phyloP scores from a whole-genome alignment of 2,797 vertebrate species.

The Anguilla marmorata region DNA sequence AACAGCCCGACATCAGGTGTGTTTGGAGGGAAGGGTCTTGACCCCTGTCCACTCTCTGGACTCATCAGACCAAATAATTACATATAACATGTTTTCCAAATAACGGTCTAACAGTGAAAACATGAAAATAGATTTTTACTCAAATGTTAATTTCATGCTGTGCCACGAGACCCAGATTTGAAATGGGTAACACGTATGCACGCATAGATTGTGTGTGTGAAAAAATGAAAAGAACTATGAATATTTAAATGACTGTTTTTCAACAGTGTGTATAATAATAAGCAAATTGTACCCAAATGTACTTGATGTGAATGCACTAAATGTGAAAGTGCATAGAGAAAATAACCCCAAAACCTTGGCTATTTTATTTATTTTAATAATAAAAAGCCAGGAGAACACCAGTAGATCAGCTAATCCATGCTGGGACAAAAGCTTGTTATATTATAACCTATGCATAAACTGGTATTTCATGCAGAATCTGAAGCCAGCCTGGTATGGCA shows the following conservation, averaged over 20 bases:
- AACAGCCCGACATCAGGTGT: background rate
- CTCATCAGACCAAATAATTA: background rate
- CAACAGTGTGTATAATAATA: background rate
- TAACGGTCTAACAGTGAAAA: background rate
- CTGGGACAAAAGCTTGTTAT: background rate
- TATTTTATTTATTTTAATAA: background rate
- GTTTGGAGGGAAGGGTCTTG: background rate
- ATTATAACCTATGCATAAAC: background rate
- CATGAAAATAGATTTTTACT: background rate
- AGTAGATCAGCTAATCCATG: background rate
- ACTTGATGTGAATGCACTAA: background rate
- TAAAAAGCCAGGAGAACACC: background rate
- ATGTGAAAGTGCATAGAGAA: background rate
- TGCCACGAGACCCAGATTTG: background rate
- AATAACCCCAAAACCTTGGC: background rate
- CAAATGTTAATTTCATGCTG: background rate
- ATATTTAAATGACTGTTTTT: background rate
- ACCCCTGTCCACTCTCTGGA: background rate
- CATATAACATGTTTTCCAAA: background rate
- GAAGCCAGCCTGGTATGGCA: background rate
- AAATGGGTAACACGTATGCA: too few relatives aligned
- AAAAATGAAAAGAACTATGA: background rate
- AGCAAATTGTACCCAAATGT: background rate
- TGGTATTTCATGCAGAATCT: background rate
- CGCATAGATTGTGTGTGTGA: background rate